These are phyloP conservation scores for Myanophis thanlyinensis DNA, from an alignment of 2,113 vertebrate genomes.

Conservation along the genomic window DNA sequence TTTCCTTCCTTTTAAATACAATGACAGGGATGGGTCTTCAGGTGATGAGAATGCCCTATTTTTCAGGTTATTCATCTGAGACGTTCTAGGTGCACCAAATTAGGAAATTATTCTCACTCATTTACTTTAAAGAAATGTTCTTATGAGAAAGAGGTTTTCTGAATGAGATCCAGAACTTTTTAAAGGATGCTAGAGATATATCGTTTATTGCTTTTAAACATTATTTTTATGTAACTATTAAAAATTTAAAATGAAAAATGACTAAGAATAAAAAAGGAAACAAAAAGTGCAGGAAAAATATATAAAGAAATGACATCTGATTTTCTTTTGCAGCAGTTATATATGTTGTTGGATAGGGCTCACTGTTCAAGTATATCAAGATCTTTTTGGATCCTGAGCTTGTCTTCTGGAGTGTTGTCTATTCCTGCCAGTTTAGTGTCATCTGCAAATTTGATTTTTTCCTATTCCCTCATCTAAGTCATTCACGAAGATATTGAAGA, in stretches of 20 bases:
- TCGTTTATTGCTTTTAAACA: background rate
- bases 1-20: conserved; percentile 72
- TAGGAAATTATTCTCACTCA: background rate
- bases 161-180: background rate
- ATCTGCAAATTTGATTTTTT: no score
- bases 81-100: background rate
- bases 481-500: no score
- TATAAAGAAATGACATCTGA: background rate
- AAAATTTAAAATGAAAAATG: background rate
- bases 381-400: no score
- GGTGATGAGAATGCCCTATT: conserved; percentile 55
- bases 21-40: conserved; percentile 61
- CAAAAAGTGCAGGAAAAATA: background rate
- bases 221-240: background rate
- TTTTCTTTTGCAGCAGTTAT: background rate
- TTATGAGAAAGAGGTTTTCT: background rate
- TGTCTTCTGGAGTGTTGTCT: no score
- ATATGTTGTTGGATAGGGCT: no score
- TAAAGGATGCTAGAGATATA: background rate
- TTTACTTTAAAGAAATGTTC: conserved; percentile 1
- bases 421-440: no score
- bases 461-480: no score
- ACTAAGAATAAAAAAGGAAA: background rate
- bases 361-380: no score
- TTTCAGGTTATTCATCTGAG: conserved; percentile 32